Conservation (phyloP, 1,140 invertebrate genomes). For the Bombus cullumanus region DNA sequence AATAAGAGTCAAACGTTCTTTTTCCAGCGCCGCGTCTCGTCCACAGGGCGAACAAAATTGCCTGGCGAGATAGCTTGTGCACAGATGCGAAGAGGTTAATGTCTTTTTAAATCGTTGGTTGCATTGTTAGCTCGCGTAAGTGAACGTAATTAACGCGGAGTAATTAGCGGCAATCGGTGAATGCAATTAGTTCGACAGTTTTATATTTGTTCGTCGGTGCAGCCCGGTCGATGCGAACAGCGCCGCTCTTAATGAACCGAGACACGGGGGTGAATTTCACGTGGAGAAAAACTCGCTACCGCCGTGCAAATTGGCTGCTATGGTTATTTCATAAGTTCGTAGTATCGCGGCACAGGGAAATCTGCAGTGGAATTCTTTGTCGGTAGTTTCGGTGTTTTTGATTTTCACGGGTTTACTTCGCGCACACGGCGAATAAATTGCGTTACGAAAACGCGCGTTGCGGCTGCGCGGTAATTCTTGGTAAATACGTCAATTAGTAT, state of each 20-base stretch:
- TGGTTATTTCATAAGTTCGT: conserved; percentile 18
- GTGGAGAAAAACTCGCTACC: background rate
- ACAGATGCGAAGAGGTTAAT: background rate
- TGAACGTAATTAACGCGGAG: conserved; percentile 22
- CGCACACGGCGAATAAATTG: background rate
- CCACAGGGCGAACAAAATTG: too few relatives aligned
- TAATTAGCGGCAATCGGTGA: conserved; percentile 19
- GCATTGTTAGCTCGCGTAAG: background rate
- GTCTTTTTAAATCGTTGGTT: conserved; percentile 13
- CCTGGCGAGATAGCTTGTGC: too few relatives aligned
- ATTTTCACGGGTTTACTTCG: too few relatives aligned
- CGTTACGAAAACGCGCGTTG: background rate
- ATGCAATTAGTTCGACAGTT: conserved; percentile 9
- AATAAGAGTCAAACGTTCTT: too few relatives aligned
- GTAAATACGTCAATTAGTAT: background rate
- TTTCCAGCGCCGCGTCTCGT: too few relatives aligned
- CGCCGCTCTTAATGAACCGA: conserved; percentile 3
- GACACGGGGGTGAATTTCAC: background rate
- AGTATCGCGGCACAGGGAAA: too few relatives aligned
- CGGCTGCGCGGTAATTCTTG: background rate
- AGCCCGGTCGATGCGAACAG: background rate
- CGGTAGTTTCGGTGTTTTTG: background rate
- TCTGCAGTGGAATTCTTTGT: background rate
- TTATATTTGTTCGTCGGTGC: background rate
- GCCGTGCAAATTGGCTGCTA: background rate